Base-by-base conservation (phyloP, 2,888 invertebrate genomes). In the Malthinus seriepunctatus region DNA sequence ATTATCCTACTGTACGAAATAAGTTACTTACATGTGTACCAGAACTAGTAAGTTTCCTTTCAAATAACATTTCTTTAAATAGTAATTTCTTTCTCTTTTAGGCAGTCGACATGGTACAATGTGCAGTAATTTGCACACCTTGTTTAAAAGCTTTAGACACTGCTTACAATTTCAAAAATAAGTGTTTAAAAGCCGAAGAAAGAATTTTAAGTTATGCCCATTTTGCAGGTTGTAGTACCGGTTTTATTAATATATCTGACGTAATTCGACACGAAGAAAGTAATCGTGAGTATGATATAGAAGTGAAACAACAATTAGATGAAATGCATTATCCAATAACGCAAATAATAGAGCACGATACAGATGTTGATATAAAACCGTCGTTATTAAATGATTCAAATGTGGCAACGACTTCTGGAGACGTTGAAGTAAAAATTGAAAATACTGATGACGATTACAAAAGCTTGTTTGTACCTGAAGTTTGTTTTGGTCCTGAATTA, bases 161-260 rank as follows among this genome's bases (percentile, higher is more conserved):
- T 4, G 59, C 59, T 8, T 59, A 50, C n/a, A 50, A 54, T 23
- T 59, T 59, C 37, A 59, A 51, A 39, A 59, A 45, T 32, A 49
- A 44, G 38, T 59, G 59, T 42, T 32, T 59, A 34, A 45, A 51
- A 23, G 45, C 54, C n/a, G 54, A 59, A 39, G 32, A 54, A 14
- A 59, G 11, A 37, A 59, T 59, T 10, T 12, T 50, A n/a, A 45
- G 32, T 34, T 59, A 50, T 33, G 11, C 45, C 8, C 49, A 51
- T 32, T 46, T n/a, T 14, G 14, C 46, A 8, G 51, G 54, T 14
- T 54, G 50, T 14, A 50, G 7, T 34, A 49, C 31, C 11, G 35
- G 46, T 14, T 49, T 45, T 9, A 23, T 59, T 14, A 39, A 54
- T 39, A 50, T 59, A 9, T 50, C 50, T 2, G 59, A 59, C 3